These are phyloP conservation scores for Alfaro cultratus DNA, from an alignment of 2,797 vertebrate species.

Conservation along the genomic window DNA sequence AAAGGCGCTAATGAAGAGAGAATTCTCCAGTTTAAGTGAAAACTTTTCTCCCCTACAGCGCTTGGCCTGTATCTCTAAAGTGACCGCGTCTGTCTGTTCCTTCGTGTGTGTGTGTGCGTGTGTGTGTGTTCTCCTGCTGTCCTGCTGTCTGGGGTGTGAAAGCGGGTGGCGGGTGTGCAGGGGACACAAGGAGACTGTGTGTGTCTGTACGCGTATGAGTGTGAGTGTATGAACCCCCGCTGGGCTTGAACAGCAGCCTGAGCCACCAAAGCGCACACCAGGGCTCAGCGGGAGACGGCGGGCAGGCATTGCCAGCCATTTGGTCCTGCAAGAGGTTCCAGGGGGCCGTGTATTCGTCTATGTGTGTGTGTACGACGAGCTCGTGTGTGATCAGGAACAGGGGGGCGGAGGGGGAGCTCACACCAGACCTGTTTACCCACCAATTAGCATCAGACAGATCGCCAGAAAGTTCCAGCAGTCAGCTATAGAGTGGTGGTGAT, in stretches of 20 bases:
- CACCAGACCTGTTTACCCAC: conserved; percentile 85
- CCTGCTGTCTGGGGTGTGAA: conserved; percentile 89
- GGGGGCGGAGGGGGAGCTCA: conserved; percentile 54
- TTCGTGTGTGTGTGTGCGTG: conserved; percentile 79
- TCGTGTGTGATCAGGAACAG: conserved; percentile 24
- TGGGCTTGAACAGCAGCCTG: conserved; percentile 88
- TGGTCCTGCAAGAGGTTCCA: conserved; percentile 86
- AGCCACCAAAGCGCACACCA: conserved; percentile 87
- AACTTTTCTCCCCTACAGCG: conserved; percentile 87
- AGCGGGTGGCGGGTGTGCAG: conserved; percentile 82
- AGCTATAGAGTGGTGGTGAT: conserved; percentile 72
- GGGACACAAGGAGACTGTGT: conserved; percentile 82
- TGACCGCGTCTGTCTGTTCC: conserved; percentile 89
- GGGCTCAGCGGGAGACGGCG: conserved; percentile 86
- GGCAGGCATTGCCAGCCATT: conserved; percentile 87
- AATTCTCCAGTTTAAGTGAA: conserved; percentile 83
- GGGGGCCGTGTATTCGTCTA: conserved; percentile 79
- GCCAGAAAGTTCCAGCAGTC: conserved; percentile 86
- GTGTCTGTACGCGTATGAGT: conserved; percentile 61
- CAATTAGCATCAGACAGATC: conserved; percentile 85
- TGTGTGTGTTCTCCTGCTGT: conserved; percentile 84
- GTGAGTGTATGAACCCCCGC: conserved; percentile 81
- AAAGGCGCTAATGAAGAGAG: conserved; percentile 83
- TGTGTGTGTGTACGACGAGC: conserved; percentile 57
- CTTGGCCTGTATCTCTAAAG: conserved; percentile 87